A percentile compares a stretch with the other conserved stretches of the same genome.
Evolutionary conservation across 2,797 vertebrate species (phyloP).

Genomic region (Neoniphon sammara): DNA sequence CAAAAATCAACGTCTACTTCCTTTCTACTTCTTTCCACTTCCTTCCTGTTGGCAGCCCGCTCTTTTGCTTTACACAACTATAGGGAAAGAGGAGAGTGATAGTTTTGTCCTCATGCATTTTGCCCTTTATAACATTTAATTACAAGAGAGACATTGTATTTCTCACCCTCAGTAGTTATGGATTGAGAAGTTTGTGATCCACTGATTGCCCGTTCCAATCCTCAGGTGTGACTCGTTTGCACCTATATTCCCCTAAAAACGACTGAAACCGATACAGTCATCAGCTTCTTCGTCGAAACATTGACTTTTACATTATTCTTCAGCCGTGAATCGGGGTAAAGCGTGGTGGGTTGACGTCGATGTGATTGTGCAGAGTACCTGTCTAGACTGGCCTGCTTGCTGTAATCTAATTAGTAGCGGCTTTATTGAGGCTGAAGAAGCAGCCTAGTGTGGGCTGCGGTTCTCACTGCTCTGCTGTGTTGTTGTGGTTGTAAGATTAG

Average conservation of each 20-base stretch:
- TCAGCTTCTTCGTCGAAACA: neutral
- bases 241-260: neutral
- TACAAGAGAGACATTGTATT: neutral
- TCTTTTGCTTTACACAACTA: slow-evolving; percentile 61
- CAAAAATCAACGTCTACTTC: slow-evolving; percentile 77
- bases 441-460: slow-evolving; percentile 42
- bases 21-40: slow-evolving; percentile 78
- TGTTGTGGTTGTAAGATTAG: slow-evolving; percentile 68
- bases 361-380: slow-evolving; percentile 70
- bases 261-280: neutral
- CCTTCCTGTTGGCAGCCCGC: slow-evolving; percentile 74
- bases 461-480: slow-evolving; percentile 45
- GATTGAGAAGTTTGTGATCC: neutral
- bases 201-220: neutral
- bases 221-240: neutral
- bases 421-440: slow-evolving; percentile 70
- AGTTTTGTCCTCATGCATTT: neutral
- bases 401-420: slow-evolving; percentile 78
- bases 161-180: neutral
- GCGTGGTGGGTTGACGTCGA: slow-evolving; percentile 40
- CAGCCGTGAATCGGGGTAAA: slow-evolving; percentile 31
- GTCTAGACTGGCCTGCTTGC: slow-evolving; percentile 74
- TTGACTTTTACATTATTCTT: slow-evolving; percentile 32
- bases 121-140: slow-evolving; percentile 5
- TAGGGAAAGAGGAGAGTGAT: slow-evolving; percentile 34